Conservation (phyloP, 2,113 vertebrate species). For the Piprites chloris region DNA sequence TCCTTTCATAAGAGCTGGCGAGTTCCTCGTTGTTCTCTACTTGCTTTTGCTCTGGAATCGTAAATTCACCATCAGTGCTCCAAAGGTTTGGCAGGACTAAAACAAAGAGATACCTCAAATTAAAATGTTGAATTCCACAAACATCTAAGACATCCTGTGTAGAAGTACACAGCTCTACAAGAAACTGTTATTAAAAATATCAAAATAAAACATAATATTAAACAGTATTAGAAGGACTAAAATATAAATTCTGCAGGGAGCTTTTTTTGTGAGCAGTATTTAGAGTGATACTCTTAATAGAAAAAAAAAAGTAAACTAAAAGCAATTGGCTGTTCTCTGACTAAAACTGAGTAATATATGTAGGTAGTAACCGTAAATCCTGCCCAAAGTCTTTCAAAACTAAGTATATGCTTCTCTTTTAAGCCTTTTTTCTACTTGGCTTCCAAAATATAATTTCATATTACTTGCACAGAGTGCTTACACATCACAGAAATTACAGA, state of each 20-base stretch:
- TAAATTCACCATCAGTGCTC: conserved; percentile 79
- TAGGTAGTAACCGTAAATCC: not conserved
- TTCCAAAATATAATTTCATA: not conserved
- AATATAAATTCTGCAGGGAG: not conserved
- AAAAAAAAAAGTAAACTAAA: not conserved
- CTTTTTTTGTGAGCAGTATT: not conserved
- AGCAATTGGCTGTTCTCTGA: not conserved
- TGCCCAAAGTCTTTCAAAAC: not conserved
- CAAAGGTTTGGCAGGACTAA: conserved; percentile 72
- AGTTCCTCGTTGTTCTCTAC: conserved; percentile 88
- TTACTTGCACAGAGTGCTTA: not conserved
- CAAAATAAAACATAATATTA: not conserved
- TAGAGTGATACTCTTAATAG: not conserved
- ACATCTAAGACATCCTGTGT: not conserved
- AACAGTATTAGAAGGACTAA: not conserved
- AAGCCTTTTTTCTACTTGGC: not conserved
- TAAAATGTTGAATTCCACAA: not conserved
- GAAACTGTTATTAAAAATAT: not conserved
- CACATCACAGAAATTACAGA: not conserved
- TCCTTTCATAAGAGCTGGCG: conserved; percentile 91
- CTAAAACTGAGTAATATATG: not conserved
- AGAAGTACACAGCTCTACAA: not conserved
- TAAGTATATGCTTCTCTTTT: not conserved
- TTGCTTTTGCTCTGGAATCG: conserved; percentile 82
- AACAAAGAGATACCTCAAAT: conserved; percentile 23